Base-by-base conservation (phyloP, 2,888 invertebrate genomes). In the Drosophila buzzatii region DNA sequence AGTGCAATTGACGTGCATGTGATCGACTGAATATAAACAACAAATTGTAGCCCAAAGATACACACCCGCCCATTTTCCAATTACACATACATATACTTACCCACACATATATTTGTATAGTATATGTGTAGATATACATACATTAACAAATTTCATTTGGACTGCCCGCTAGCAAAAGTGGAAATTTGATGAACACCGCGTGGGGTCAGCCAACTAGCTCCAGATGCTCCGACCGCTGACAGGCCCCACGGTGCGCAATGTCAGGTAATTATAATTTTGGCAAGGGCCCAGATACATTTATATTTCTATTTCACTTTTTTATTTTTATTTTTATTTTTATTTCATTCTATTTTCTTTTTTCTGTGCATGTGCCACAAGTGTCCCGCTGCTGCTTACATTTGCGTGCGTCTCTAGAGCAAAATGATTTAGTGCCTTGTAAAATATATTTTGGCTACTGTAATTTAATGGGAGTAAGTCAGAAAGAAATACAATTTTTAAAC, bases 241-340 rank as follows among this genome's bases (percentile, higher is more conserved):
- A 69, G 59, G 55, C 69, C 68, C 76, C 68, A 57, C 53, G 33
- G 69, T 37, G 79, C 63, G 69, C 73, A 66, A 76, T 70, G 69
- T 79, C 79, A 76, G 79, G 79, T 79, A 79, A 76, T 79, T 79
- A 76, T 76, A 73, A 63, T 79, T 76, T 79, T 79, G 79, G 79
- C 79, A 79, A 79, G 70, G 66, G 73, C 67, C 79, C 79, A 79
- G 62, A 63, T 64, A 71, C 60, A 56, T 68, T 63, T 39, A 35
- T 56, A 49, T 52, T 16, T 35, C n/a, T 41, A 16, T 16, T 53
- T 35, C 39, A 12, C 12, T 49, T 27, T 4, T 31, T 16, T 53
- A 20, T 58, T 35, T 45, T 44, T 33, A 7, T 42, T 44, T 73
- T 51, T 10, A 23, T 18, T 18, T 16, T 18, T 35, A 35, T 35